Evolutionary conservation across 2,797 vertebrate genomes (phyloP), one percentile per base, ranked within the genome.

Genomic region (Cynopterus sphinx): DNA sequence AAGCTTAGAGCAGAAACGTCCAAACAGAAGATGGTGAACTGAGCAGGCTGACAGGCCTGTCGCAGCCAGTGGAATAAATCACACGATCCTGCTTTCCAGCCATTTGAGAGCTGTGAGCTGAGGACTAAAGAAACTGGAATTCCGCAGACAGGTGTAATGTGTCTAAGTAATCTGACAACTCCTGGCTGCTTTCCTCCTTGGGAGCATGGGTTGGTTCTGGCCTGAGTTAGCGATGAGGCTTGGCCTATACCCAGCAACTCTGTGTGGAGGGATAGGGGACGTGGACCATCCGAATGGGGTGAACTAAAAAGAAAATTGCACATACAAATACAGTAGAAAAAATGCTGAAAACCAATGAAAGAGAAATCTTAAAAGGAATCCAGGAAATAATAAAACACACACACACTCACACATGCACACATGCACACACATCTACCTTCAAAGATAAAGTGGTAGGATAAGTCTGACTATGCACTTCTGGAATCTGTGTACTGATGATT

Each of bases 261-360:
- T 5, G 8, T 19, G 26, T 26, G 31, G 4, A 2, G 3, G 5
- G 3, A 7, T 6, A 8, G 10, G 12, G 24, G 7, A n/a, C 46
- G 15, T 36, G 68, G 9, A 28, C 28, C 57, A 43, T 13, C 5
- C 5, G 85, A 59, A 81, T 16, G 33, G 4, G 1, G 2, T 13
- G 73, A 55, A 26, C 53, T 84, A 31, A 53, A 75, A 75, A 81
- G 36, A 36, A 90, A 81, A 78, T 1, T n/a, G n/a, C 11, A 33
- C 19, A 26, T 36, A 22, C 24, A 19, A 78, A 33, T 12, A 9
- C 19, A 24, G 71, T 49, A 26, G 26, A 16, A 71, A 46, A 55
- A 65, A 36, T 78, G 21, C 3, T 8, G 8, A 78, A 77, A 46
- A 39, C 46, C 12, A 61, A 68, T 53, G 12, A 67, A 71, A 63